Base-by-base conservation (phyloP, 2,888 invertebrate species). In the Formica aserva region DNA sequence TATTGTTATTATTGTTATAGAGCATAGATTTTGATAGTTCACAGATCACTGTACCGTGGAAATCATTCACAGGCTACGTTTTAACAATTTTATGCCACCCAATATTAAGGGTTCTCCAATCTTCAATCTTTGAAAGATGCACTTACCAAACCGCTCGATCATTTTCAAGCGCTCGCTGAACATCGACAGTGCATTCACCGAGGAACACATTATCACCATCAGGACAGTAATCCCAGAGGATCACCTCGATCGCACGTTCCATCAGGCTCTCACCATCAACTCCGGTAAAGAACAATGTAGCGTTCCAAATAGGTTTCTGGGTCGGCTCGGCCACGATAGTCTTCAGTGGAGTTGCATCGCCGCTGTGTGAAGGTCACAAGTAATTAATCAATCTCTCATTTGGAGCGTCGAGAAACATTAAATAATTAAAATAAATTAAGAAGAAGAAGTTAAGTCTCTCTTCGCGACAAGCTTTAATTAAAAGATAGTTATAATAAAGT, bases 261-360 rank as follows among this genome's bases (percentile, higher is more conserved):
- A 97, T 97, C 66, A 98, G 95, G 91, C 97, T 96, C 87, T 98
- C 98, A 0, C 97, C 97, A 52, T 97, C 97, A 22, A 98, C 97
- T 52, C 97, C 97, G 1, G 97, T 96, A 94, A 98, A 98, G 82
- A 97, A 97, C 45, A 98, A 95, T 29, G 98, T 98, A 26, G 98
- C 98, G 94, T 98, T 98, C 98, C 98, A 98, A 78, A 98, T 97
- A 1, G 98, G 98, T 94, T 97, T 98, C 93, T 97, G 97, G 0
- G 98, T 97, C 18, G 98, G 97, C 81, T 98, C 98, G 1, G 98
- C 98, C 22, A 98, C 97, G 93, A 97, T 98, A 1, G 98, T 98
- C 94, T 98, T 98, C 86, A 97, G 96, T 6, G 97, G 97, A 82
- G 96, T 97, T 88, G 97, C 97, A 93, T 97, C 97, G 76, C 97